Evolutionary conservation across 2,888 invertebrate species (phyloP), one percentile per base, ranked within the genome.

Genomic region (Hyposoter dolosus): DNA sequence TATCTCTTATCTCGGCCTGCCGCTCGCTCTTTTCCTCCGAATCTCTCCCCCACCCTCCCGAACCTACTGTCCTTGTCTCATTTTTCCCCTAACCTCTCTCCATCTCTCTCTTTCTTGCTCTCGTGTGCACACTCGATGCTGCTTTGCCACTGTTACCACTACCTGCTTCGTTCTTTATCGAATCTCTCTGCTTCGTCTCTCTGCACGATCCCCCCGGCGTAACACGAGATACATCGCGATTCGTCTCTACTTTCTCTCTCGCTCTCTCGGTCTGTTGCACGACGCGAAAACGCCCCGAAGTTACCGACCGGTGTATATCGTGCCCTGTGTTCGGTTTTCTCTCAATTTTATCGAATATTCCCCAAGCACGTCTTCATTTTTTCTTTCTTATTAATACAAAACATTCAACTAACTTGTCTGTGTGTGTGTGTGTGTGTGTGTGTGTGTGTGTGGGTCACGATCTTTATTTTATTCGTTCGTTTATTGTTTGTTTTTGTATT

Each of bases 361-460:
- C 94, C 95, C 40, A 87, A 94, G 94, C 95, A 94, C 95, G 94
- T 83, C 68, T n/a, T n/a, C n/a, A n/a, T n/a, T n/a, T n/a, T n/a
- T n/a, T n/a, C n/a, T n/a, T 63, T 50, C 40, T 60, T 77, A 56
- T 56, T 60, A 60, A 15, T 35, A 56, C 28, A 45, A 45, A 65
- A 60, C 43, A 69, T 43, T 28, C 17, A 60, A 79, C 78, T 23
- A 68, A 78, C 79, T 79, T 45, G 56, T 79, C 69, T 66, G 35
- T n/a, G 35, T n/a, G n/a, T 35, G 40, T 17, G 10, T 40, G 3
- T 32, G 15, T 28, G 3, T 5, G 32, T 65, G 1, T 32, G 32
- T 32, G 1, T 32, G 1, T 32, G 1, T 56, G n/a, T n/a, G n/a
- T n/a, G n/a, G n/a, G 56, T 75, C n/a, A 71, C 63, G 32, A 15